Evolutionary conservation across 2,888 invertebrate species (phyloP).

Genomic region (Tachystola acroxantha): DNA sequence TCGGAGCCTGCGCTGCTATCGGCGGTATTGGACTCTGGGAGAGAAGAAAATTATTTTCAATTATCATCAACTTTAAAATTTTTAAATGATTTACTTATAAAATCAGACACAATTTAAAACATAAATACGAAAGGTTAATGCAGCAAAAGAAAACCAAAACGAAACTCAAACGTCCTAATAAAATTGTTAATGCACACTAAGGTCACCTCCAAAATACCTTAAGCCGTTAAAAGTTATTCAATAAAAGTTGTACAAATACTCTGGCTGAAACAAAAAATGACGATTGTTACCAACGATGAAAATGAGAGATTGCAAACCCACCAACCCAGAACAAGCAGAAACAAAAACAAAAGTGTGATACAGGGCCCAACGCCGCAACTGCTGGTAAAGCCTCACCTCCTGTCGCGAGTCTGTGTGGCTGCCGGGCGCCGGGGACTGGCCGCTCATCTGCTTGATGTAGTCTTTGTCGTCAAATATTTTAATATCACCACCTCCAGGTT

Average conservation of each 20-base stretch:
- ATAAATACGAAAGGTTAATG: constrained; percentile 12
- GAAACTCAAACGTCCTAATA: constrained; percentile 15
- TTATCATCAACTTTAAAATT: constrained; percentile 4
- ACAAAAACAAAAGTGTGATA: constrained; percentile 30
- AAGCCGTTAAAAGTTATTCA: constrained; percentile 41
- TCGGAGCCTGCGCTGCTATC: constrained; percentile 75
- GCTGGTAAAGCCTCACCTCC: constrained; percentile 63
- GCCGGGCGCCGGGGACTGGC: constrained; percentile 57
- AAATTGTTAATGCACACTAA: constrained; percentile 18
- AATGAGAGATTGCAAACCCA: constrained; percentile 32
- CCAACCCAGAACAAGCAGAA: constrained; percentile 27
- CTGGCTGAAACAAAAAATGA: constrained; percentile 72
- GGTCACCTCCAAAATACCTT: constrained; percentile 22
- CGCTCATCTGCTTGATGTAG: constrained; percentile 88
- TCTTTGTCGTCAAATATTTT: constrained; percentile 96
- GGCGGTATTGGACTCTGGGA: constrained; percentile 84
- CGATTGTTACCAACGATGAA: constrained; percentile 21
- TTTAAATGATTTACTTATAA: constrained; percentile 1
- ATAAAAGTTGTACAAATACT: constrained; percentile 74
- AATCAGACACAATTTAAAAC: constrained; percentile 12
- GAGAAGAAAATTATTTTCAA: constrained; percentile 31
- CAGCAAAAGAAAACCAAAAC: constrained; percentile 10
- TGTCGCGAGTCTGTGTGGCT: constrained; percentile 60
- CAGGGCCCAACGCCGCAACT: constrained; percentile 11
- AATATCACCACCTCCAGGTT: constrained; percentile 94